Base-by-base conservation (phyloP, 2,888 invertebrate genomes). In the Zygothrica quintamaculata region DNA sequence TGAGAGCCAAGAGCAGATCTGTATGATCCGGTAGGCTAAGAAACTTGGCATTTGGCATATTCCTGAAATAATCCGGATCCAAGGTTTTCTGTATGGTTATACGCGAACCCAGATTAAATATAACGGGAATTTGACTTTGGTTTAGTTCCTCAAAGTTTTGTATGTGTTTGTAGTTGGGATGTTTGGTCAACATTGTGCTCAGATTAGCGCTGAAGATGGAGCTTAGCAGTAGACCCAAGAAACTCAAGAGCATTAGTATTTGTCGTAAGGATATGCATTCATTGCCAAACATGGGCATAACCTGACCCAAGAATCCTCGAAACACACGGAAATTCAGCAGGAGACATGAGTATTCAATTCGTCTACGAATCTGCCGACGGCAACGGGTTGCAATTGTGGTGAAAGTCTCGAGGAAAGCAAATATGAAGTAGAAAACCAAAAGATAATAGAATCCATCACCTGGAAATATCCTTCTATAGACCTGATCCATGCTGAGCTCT, bases 161-260 rank as follows among this genome's bases (percentile, higher is more conserved):
- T 0, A 84, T 70, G 5, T 42, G 33, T 1, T 15, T 11, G 5
- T 25, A 11, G 1, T 56, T 55, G 0, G 74, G 77, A 3, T 7
- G 36, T 8, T 47, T 65, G 36, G 66, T 79, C 8, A 80, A 1
- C 3, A 76, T 6, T 1, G 65, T 57, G 33, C 58, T 76, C 1
- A 52, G 1, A 0, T 16, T n/a, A 4, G 65, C 80, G 1, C 13
- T 55, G 0, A 34, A 22, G 1, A 16, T 25, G 13, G 25, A 15
- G 12, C 8, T 3, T 0, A 26, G 9, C 1, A 70, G 0, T 0
- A 79, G 1, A 0, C 77, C 77, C 0, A 26, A 0, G 0, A 46
- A 1, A 3, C 46, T 47, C 7, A 68, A 8, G 0, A 39, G 1
- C 3, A 66, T 1, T 0, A 66, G 0, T 1, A 64, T 3, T 0